A percentile compares a stretch with the other conserved stretches of the same genome.
phyloP scores from a whole-genome alignment of 64 coral and sea anemone species.

The Dendrophyllia cribrosa region DNA sequence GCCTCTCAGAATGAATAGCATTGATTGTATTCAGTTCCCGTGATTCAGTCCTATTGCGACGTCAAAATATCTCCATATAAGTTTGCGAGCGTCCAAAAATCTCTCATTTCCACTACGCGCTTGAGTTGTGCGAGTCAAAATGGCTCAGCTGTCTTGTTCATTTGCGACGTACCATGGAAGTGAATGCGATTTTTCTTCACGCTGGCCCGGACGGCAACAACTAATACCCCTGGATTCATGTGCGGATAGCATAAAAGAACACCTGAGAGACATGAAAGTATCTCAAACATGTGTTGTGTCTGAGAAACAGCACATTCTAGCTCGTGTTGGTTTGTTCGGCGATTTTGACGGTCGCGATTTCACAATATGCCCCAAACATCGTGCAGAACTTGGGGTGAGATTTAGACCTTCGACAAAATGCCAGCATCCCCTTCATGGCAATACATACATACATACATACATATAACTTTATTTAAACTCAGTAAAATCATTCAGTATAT shows the following conservation, averaged over 20 bases:
- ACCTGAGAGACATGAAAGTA: background rate
- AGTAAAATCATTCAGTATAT: too few species aligned
- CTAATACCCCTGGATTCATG: background rate
- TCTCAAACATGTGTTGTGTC: background rate
- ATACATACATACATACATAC: too few species aligned
- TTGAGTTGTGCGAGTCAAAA: background rate
- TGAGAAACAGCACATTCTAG: background rate
- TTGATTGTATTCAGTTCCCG: background rate
- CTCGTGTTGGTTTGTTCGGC: background rate
- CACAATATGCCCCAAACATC: background rate
- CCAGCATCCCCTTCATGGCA: too few species aligned
- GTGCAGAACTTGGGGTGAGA: too few species aligned
- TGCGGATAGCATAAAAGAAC: background rate
- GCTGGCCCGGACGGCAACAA: background rate
- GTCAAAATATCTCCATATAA: too few species aligned
- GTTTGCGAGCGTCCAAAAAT: background rate
- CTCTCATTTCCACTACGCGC: background rate
- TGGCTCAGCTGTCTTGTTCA: background rate
- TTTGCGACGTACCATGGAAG: background rate
- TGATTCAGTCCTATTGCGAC: too few species aligned
- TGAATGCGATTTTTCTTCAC: background rate
- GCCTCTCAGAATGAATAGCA: background rate
- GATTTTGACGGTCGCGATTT: background rate
- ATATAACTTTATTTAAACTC: too few species aligned
- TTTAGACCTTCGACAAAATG: too few species aligned